Base-by-base conservation (phyloP, 1,140 invertebrate species). In the Drosophila nebulosa region DNA sequence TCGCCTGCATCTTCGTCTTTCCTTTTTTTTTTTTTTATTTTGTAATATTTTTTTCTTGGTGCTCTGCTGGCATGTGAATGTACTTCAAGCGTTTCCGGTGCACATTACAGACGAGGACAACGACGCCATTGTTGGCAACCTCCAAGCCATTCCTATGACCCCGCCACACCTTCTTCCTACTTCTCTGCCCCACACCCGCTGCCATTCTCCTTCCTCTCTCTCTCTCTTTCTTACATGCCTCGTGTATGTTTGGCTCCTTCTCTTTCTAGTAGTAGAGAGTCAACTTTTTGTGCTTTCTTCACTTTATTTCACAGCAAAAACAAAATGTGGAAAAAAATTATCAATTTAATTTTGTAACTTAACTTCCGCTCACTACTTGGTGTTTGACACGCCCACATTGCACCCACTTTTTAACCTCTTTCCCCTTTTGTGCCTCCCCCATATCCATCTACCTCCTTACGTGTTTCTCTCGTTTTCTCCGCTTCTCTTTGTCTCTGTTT, bases 291-390 rank as follows among this genome's bases (percentile, higher is more conserved):
- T 55, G 35, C 58, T 72, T 72, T 78, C 68, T 64, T 72, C 36
- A 63, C 39, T 64, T 51, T 75, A 64, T 69, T 42, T n/a, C 21
- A 42, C 10, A 64, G 53, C 22, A 30, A 53, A 21, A 14, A 27
- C n/a, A 58, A 22, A 56, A 18, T 22, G 21, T 42, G 18, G n/a
- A 32, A 78, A 78, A 85, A 88, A 83, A 79, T 88, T 86, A 88
- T 88, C 83, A 88, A 88, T 88, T 88, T 88, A 88, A 88, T 88
- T 88, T 88, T 88, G 83, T 88, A 88, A 88, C 83, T 88, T 75
- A 88, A 88, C 83, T 88, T 88, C 83, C 83, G 83, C 59, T 66
- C 64, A 78, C 74, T 88, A 78, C 68, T 67, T 58, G 36, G 18
- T 16, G 1, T 12, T 73, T 61, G 74, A 63, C 74, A 78, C 68